Conservation (phyloP, 2,797 vertebrate species). For the Paedocypris micromegethes region DNA sequence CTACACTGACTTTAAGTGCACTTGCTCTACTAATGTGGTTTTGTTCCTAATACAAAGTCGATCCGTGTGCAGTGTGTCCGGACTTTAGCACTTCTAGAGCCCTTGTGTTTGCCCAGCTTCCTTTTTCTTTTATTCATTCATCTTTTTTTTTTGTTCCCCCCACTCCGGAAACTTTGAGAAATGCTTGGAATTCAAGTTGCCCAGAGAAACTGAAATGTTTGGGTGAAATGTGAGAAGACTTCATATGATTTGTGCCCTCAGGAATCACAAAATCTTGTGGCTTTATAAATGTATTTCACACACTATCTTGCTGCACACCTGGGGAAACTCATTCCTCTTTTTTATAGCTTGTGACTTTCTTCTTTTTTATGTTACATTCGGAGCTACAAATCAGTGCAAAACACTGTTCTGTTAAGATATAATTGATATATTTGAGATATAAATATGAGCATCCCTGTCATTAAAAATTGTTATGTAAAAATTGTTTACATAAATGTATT, state of each 20-base stretch:
- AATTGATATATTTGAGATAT: not conserved
- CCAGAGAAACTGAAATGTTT: constrained; percentile 26
- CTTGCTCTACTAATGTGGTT: too few relatives aligned
- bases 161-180: constrained; percentile 18
- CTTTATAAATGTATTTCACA: constrained; percentile 1
- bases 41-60: too few relatives aligned
- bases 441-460: too few relatives aligned
- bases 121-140: not conserved
- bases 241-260: constrained; percentile 13
- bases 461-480: too few relatives aligned
- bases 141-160: constrained; percentile 17
- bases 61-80: not conserved
- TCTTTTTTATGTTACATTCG: constrained; percentile 12
- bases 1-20: too few relatives aligned
- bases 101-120: constrained; percentile 2
- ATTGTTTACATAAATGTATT: too few relatives aligned
- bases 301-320: constrained; percentile 22
- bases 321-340: constrained; percentile 18
- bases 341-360: constrained; percentile 1
- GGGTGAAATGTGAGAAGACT: constrained; percentile 29
- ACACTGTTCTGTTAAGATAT: not conserved
- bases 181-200: constrained; percentile 23
- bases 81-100: not conserved
- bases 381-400: constrained; percentile 14
- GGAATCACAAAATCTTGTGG: constrained; percentile 15